Evolutionary conservation across 2,797 vertebrate genomes (phyloP).

Genomic region (Oreonectes daqikongensis): DNA sequence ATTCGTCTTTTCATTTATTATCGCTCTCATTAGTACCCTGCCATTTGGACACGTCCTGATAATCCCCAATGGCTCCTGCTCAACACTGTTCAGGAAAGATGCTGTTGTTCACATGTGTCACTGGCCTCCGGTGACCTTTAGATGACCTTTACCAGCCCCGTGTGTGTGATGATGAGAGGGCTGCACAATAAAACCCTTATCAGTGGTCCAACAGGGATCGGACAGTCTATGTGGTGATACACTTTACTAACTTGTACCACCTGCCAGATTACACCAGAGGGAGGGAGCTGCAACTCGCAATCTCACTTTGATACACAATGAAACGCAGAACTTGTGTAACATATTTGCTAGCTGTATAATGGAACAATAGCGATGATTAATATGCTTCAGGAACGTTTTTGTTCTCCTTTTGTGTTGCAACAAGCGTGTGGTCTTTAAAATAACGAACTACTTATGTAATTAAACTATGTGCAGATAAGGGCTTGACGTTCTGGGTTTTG

Average conservation of each 20-base stretch:
- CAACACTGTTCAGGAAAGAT: conserved; percentile 21
- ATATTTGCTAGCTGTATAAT: conserved; percentile 1
- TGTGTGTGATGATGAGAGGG: conserved; percentile 62
- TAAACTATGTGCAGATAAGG: conserved; percentile 11
- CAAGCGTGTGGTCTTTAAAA: background rate
- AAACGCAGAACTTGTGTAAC: conserved; percentile 15
- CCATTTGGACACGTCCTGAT: conserved; percentile 47
- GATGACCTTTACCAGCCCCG: conserved; percentile 72
- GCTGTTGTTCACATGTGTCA: conserved; percentile 29
- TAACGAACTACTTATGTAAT: conserved; percentile 24
- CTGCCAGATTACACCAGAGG: conserved; percentile 24
- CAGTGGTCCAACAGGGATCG: conserved; percentile 27
- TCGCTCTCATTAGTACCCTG: conserved; percentile 50
- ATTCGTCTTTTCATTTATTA: conserved; percentile 23
- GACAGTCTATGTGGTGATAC: conserved; percentile 11
- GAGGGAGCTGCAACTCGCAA: background rate
- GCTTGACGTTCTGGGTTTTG: background rate
- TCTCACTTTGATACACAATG: conserved; percentile 14
- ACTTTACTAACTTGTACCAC: conserved; percentile 30
- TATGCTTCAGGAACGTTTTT: conserved; percentile 5
- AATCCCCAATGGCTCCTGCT: conserved; percentile 39
- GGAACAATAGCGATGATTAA: conserved; percentile 32
- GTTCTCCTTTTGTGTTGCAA: conserved; percentile 25
- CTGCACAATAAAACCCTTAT: conserved; percentile 40
- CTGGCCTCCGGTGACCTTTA: conserved; percentile 73